phyloP scores from a whole-genome alignment of 2,797 vertebrate species.

The Taeniopygia guttata region DNA sequence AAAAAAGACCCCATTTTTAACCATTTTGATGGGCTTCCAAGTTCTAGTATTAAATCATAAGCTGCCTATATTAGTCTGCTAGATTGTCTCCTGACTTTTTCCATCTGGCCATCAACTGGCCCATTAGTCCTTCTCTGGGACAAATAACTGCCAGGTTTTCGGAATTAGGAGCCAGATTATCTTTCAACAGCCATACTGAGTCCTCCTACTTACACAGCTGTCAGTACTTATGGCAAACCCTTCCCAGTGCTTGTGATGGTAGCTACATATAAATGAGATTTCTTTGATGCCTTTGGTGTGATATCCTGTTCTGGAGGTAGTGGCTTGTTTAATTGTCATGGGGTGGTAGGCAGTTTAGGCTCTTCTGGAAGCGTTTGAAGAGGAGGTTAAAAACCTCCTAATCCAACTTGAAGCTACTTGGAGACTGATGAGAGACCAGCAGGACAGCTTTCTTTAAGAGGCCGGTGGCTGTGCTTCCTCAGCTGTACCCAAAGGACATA shows the following conservation, averaged over 20 bases:
- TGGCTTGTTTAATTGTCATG: rapidly evolving
- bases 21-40: not conserved
- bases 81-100: not conserved
- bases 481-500: rapidly evolving
- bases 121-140: not conserved
- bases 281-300: rapidly evolving
- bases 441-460: not conserved
- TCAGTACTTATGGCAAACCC: not conserved
- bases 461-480: not conserved
- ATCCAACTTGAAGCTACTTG: not conserved
- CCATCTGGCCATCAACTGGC: not conserved
- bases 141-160: not conserved
- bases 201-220: not conserved
- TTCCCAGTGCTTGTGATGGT: not conserved
- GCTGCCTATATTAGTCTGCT: not conserved
- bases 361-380: not conserved
- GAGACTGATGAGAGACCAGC: not conserved
- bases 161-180: not conserved
- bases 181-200: not conserved
- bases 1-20: rapidly evolving
- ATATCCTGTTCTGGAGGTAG: rapidly evolving
- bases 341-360: not conserved
- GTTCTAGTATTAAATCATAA: not conserved
- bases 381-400: not conserved
- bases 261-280: not conserved